These are phyloP conservation scores for Imbricaverruca yamaguchii DNA, from an alignment of 2,888 invertebrate species.

Conservation along the genomic window DNA sequence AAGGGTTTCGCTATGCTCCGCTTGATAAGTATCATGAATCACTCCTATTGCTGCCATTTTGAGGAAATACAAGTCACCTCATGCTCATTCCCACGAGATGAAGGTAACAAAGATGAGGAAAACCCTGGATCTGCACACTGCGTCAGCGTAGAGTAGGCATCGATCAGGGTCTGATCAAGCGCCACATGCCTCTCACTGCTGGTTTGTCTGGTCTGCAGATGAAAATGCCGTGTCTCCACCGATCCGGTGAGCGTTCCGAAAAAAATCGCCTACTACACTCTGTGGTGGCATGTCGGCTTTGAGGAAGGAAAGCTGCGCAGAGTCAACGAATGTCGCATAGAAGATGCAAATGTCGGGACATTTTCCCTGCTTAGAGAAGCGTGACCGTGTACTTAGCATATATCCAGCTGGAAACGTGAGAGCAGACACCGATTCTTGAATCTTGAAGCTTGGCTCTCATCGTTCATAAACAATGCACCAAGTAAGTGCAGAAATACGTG, in stretches of 20 bases:
- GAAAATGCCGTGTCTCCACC: neutral
- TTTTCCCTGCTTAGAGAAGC: neutral
- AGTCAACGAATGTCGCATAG: neutral
- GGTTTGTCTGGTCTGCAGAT: conserved; percentile 6
- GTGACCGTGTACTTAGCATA: neutral
- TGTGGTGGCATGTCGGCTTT: neutral
- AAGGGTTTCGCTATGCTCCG: too few relatives aligned
- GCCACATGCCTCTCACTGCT: neutral
- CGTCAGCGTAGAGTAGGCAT: too few relatives aligned
- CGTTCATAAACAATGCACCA: too few relatives aligned
- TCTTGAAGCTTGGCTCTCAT: too few relatives aligned
- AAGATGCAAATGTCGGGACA: neutral
- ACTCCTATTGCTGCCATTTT: too few relatives aligned
- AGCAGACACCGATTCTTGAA: too few relatives aligned
- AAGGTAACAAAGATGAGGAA: conserved; percentile 2
- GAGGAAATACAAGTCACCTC: too few relatives aligned
- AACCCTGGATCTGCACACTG: neutral
- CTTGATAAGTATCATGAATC: too few relatives aligned
- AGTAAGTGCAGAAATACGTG: too few relatives aligned
- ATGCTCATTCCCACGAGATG: neutral
- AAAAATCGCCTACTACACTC: neutral
- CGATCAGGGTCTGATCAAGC: too few relatives aligned
- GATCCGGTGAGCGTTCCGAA: neutral
- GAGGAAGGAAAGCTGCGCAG: neutral
- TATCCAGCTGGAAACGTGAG: neutral